These are phyloP conservation scores for Phrixothrix hirtus DNA, from an alignment of 2,888 invertebrate species.

Conservation along the genomic window DNA sequence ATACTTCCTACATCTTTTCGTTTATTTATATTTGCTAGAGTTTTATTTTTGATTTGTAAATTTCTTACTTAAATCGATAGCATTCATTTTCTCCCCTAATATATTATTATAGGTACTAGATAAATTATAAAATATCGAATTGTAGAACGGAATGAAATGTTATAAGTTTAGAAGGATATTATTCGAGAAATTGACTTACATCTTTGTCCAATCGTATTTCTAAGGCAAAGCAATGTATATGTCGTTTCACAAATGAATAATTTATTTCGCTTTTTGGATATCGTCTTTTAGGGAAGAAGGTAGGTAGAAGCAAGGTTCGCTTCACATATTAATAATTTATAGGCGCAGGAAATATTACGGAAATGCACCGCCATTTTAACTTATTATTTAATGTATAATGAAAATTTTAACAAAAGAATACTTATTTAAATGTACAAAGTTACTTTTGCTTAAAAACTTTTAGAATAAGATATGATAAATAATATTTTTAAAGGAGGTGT, in stretches of 20 bases:
- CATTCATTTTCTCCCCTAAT: too few relatives aligned
- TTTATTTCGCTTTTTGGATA: constrained; percentile 4
- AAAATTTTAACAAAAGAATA: too few relatives aligned
- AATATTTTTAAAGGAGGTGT: too few relatives aligned
- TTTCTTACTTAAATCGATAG: not conserved
- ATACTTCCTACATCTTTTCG: constrained; percentile 7
- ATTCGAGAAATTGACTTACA: too few relatives aligned
- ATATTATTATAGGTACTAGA: too few relatives aligned
- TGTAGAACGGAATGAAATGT: constrained; percentile 1
- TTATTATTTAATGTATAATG: too few relatives aligned
- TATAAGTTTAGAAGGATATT: too few relatives aligned
- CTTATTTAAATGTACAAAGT: too few relatives aligned
- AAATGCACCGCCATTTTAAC: too few relatives aligned
- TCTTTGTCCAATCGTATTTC: constrained; percentile 3
- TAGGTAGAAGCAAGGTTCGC: not conserved
- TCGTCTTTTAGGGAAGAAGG: not conserved
- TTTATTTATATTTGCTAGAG: constrained; percentile 3
- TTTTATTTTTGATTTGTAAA: constrained; percentile 7
- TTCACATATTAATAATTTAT: not conserved
- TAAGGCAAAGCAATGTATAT: constrained; percentile 6
- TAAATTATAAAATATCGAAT: too few relatives aligned
- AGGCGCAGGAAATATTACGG: not conserved
- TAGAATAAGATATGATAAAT: too few relatives aligned
- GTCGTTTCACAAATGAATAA: constrained; percentile 13
- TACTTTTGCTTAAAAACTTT: too few relatives aligned